phyloP scores from a whole-genome alignment of 1,140 invertebrate species.

The Calliopsis andreniformis region DNA sequence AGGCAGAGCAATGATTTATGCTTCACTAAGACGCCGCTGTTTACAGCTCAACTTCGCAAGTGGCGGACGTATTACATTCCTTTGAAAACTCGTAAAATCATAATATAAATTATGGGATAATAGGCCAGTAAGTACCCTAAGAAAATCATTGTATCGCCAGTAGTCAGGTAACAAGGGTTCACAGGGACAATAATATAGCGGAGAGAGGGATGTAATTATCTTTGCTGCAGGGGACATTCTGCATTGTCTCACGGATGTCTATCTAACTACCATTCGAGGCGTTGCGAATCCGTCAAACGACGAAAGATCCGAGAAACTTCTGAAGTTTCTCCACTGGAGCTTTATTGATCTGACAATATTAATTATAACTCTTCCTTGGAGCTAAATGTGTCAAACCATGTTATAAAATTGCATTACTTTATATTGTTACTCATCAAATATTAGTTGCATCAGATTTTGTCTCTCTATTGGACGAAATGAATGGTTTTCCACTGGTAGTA shows the following conservation, averaged over 20 bases:
- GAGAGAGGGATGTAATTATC: conserved; percentile 67
- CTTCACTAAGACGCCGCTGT: conserved; percentile 27
- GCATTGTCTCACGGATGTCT: conserved; percentile 56
- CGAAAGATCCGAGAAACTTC: conserved; percentile 37
- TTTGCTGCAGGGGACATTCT: conserved; percentile 53
- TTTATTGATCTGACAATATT: background rate
- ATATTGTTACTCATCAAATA: background rate
- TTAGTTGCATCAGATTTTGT: background rate
- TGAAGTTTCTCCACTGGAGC: conserved; percentile 3
- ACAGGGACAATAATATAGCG: conserved; percentile 60
- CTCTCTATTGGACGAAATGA: background rate
- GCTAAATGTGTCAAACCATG: background rate
- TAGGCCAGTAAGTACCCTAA: conserved; percentile 51
- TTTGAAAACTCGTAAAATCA: conserved; percentile 62
- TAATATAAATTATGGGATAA: conserved; percentile 64
- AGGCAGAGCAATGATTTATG: conserved; percentile 43
- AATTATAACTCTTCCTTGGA: background rate
- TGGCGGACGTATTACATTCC: conserved; percentile 22
- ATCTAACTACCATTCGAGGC: conserved; percentile 20
- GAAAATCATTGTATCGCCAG: conserved; percentile 55
- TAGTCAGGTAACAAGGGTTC: conserved; percentile 58
- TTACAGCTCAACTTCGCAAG: conserved; percentile 29
- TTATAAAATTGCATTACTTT: background rate
- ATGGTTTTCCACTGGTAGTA: background rate
- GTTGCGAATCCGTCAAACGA: conserved; percentile 50